phyloP scores from a whole-genome alignment of 2,888 invertebrate genomes.

The Leptarthrus brevirostris region DNA sequence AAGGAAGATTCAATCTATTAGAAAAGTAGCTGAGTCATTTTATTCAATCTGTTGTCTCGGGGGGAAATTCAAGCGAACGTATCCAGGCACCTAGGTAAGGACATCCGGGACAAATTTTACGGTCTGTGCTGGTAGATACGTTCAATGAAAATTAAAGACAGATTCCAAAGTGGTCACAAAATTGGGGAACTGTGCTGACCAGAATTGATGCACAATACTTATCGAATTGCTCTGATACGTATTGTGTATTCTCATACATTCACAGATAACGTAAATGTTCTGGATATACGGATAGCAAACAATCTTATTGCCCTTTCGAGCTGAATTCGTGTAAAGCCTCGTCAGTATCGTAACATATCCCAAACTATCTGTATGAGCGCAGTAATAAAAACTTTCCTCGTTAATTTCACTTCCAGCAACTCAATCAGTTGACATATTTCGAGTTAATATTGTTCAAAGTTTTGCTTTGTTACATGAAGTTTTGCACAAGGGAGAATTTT shows the following conservation, averaged over 20 bases:
- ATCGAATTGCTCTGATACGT: too few species aligned
- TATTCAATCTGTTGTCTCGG: constrained; percentile 33
- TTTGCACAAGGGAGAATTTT: not conserved
- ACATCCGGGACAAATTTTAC: constrained; percentile 31
- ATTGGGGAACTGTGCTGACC: constrained; percentile 8
- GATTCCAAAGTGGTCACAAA: constrained; percentile 2
- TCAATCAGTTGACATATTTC: constrained; percentile 49
- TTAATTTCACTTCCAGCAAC: constrained; percentile 45
- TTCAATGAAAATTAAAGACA: not conserved
- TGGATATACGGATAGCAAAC: too few species aligned
- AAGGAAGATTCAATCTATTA: constrained; percentile 43
- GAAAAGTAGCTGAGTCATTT: constrained; percentile 44
- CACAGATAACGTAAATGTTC: too few species aligned
- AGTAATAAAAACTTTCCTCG: constrained; percentile 44
- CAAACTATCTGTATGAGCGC: constrained; percentile 9
- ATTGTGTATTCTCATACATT: too few species aligned
- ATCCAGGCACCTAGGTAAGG: constrained; percentile 22
- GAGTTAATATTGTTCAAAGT: constrained; percentile 44
- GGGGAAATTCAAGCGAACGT: constrained; percentile 12
- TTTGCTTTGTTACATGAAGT: constrained; percentile 12
- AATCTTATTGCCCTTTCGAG: too few species aligned
- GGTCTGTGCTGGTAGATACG: not conserved
- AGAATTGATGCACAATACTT: not conserved
- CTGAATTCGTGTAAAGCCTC: not conserved
- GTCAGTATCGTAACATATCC: constrained; percentile 21